Conservation (phyloP, 2,797 vertebrate genomes). For the Gymnothorax reevesii region DNA sequence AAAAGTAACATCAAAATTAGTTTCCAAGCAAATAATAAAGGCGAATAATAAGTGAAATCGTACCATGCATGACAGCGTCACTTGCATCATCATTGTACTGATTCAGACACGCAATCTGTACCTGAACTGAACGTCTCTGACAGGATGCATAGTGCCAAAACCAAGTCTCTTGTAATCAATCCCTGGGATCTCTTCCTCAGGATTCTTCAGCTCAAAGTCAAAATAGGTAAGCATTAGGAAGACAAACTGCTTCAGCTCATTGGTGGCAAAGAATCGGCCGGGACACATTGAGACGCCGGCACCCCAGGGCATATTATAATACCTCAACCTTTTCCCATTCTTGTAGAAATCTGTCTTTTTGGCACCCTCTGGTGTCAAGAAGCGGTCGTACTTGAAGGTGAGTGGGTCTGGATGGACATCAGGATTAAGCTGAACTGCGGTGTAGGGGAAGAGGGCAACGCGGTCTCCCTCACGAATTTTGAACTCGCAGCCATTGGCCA, state of each 20-base stretch:
- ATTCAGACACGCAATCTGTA: constrained; percentile 69
- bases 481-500: constrained; percentile 68
- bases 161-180: constrained; percentile 79
- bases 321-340: constrained; percentile 79
- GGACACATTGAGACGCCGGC: constrained; percentile 84
- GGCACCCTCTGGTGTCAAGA: constrained; percentile 75
- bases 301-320: constrained; percentile 90
- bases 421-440: constrained; percentile 79
- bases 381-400: constrained; percentile 82
- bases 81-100: neutral
- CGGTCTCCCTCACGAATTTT: constrained; percentile 80
- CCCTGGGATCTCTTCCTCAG: constrained; percentile 68
- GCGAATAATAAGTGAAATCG: neutral
- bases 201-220: constrained; percentile 81
- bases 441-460: constrained; percentile 81
- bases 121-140: constrained; percentile 72
- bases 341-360: constrained; percentile 84
- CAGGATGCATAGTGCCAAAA: constrained; percentile 83
- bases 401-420: constrained; percentile 82
- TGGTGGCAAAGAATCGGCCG: constrained; percentile 82
- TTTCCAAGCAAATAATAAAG: neutral
- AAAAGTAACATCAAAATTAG: neutral
- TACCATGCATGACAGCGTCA: neutral
- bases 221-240: constrained; percentile 85
- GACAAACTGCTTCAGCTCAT: constrained; percentile 86